Conservation (phyloP, 2,113 vertebrate genomes). For the Camelus dromedarius region DNA sequence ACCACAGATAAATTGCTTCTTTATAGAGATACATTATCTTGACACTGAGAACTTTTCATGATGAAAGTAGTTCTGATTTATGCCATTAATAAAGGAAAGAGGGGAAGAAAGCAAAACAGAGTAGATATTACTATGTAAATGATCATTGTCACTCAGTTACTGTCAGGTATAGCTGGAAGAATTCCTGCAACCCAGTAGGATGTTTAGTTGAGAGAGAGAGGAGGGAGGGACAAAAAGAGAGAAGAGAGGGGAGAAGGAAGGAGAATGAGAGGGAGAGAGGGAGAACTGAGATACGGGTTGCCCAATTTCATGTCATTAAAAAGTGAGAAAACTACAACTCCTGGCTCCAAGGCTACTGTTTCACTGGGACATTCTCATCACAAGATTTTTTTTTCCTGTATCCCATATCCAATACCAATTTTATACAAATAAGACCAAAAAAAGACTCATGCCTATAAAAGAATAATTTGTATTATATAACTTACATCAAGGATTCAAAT, state of each 20-base stretch:
- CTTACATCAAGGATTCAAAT: neutral
- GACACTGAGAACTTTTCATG: neutral
- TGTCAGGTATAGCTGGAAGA: neutral
- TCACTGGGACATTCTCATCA: neutral
- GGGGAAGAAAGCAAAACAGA: neutral
- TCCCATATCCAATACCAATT: neutral
- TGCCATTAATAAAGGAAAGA: neutral
- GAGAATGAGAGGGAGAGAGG: neutral
- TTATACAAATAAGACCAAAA: neutral
- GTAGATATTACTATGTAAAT: neutral
- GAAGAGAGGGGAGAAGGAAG: neutral
- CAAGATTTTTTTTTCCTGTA: neutral
- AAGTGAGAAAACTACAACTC: neutral
- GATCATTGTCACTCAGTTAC: neutral
- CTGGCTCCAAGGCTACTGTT: neutral
- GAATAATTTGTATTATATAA: neutral
- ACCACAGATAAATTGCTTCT: neutral
- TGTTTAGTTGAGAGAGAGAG: neutral
- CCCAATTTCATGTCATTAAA: neutral
- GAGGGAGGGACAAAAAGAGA: neutral
- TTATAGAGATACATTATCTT: neutral
- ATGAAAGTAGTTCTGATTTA: neutral
- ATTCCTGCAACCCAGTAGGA: neutral
- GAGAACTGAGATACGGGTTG: neutral
- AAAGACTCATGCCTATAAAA: neutral